A percentile compares a stretch with the other conserved stretches of the same genome.
phyloP scores from a whole-genome alignment of 2,888 invertebrate species.

The Drosophila limbata region DNA sequence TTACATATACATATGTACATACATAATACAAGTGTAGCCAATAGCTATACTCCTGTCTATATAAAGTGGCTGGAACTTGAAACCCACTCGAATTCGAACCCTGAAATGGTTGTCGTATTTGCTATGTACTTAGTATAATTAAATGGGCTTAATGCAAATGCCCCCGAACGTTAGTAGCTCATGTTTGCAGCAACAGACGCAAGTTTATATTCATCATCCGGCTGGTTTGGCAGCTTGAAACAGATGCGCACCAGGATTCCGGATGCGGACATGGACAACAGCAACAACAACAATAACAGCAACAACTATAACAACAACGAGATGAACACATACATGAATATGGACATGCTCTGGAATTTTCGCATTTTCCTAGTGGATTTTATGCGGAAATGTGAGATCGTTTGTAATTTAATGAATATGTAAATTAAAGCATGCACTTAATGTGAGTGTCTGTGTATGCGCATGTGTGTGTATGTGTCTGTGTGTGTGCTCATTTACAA shows the following conservation, averaged over 20 bases:
- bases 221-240: constrained; percentile 25
- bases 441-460: constrained; percentile 28
- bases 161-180: constrained; percentile 28
- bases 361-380: constrained; percentile 52
- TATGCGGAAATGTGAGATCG: constrained; percentile 61
- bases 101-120: constrained; percentile 59
- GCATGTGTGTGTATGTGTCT: neutral
- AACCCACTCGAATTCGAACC: constrained; percentile 14
- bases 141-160: constrained; percentile 80
- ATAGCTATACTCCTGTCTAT: constrained; percentile 45
- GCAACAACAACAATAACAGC: neutral
- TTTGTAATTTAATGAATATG: constrained; percentile 79
- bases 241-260: constrained; percentile 48
- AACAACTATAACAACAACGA: constrained; percentile 9
- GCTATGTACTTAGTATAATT: constrained; percentile 82
- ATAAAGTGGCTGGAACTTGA: constrained; percentile 21
- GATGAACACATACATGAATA: constrained; percentile 29
- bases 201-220: constrained; percentile 72
- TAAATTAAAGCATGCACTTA: constrained; percentile 79
- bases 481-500: constrained; percentile 33
- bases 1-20: constrained; percentile 25
- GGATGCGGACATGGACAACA: constrained; percentile 14
- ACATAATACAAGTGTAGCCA: constrained; percentile 19
- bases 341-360: constrained; percentile 27
- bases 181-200: constrained; percentile 21